Percentiles rank a stretch among this genome's conserved stretches.
Evolutionary conservation across 2,113 vertebrate genomes (phyloP).

Genomic region (Cercopithecus mona): DNA sequence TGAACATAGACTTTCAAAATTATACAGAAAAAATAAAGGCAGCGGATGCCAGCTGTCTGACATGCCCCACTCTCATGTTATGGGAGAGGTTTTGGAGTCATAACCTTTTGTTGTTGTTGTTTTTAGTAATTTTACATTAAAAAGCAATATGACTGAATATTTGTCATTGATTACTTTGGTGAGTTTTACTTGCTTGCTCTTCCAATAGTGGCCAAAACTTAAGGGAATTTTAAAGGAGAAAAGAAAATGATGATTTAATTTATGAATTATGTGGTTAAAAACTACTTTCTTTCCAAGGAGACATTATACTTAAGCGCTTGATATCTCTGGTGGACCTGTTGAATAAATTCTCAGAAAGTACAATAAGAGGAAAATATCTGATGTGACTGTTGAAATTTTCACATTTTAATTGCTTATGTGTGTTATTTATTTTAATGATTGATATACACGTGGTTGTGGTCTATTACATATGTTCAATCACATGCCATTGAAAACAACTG

Average conservation of each 20-base stretch:
- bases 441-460: neutral
- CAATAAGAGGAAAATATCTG: neutral
- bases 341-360: neutral
- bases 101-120: neutral
- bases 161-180: neutral
- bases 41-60: neutral
- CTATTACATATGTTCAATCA: neutral
- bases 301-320: neutral
- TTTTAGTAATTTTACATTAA: neutral
- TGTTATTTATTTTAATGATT: constrained; percentile 40
- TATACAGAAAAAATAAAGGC: neutral
- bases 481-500: too few relatives aligned
- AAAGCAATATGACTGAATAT: neutral
- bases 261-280: neutral
- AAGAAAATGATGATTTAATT: neutral
- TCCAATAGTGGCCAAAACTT: neutral
- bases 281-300: neutral
- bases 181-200: neutral
- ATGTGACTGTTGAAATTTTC: neutral
- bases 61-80: neutral
- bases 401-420: neutral
- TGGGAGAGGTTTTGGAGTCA: neutral
- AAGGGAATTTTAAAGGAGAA: neutral
- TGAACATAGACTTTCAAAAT: neutral
- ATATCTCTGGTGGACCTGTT: neutral